Evolutionary conservation across 2,113 vertebrate genomes (phyloP), one percentile per base, ranked within the genome.

Genomic region (Ahaetulla prasina): DNA sequence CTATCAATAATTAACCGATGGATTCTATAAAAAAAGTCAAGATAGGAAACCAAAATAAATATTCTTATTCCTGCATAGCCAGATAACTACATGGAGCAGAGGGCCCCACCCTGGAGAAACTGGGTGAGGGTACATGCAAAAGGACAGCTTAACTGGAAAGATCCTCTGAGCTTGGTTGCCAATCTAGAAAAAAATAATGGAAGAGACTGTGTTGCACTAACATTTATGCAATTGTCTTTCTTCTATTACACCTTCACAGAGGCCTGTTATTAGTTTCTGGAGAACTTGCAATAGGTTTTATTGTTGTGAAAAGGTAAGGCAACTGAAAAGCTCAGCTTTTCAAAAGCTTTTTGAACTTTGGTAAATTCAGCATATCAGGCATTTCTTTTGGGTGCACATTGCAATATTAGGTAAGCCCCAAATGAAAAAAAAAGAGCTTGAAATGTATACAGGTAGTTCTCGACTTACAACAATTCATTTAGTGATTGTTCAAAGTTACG

Each of bases 1-100:
- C 95, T 96, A 35, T 96, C 97, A 95, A 99, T 97, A 91, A 99
- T 97, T 95, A 99, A 96, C 90, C 98, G 98, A 96, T 99, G 99
- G 96, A 98, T 97, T 97, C 99, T 99, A 95, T 63, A 87, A 94
- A 96, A 94, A 49, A 8, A 86, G 27, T 27, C 85, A 86, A 47
- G 20, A 20, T 80, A 80, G 74, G 35, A 80, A 80, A 43, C 35
- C 74, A 80, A 80, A 80, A 43, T 80, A 80, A 80, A 80, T 43
- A 80, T 80, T 8, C 74, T 80, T 22, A 39, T 80, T 80, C 74
- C 74, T 39, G n/a, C 68, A 80, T 35, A 14, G 63, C n/a, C 63
- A 74, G 14, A 35, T 35, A 74, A 35, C 14, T 80, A 80, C 16
- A 80, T 20, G 68, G 68, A 35, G 18, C 8, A 43, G 35, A 22